Evolutionary conservation across 2,113 vertebrate genomes (phyloP).

Genomic region (Tursiops truncatus): DNA sequence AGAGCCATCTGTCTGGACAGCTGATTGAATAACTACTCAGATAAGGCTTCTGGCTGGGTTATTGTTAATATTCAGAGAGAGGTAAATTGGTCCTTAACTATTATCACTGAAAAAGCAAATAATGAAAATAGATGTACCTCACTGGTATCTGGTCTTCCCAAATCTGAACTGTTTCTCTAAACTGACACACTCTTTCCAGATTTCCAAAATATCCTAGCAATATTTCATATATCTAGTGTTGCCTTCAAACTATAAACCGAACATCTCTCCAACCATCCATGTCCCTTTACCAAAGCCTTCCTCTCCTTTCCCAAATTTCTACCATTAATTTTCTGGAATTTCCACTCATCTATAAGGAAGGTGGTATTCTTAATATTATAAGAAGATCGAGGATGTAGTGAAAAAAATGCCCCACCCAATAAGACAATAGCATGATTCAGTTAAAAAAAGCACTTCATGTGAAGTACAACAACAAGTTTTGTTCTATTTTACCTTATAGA

Average conservation of each 20-base stretch:
- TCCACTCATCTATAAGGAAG: not conserved
- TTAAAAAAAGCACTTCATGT: not conserved
- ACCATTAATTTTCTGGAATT: not conserved
- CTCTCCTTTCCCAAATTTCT: not conserved
- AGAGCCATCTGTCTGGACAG: not conserved
- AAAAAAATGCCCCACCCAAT: not conserved
- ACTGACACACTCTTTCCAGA: not conserved
- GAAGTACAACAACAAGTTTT: not conserved
- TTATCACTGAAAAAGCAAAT: not conserved
- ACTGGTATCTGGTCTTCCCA: not conserved
- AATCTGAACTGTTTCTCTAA: not conserved
- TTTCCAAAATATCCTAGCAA: not conserved
- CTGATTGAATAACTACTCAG: not conserved
- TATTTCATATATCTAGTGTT: not conserved
- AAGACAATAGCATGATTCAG: not conserved
- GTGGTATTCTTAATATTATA: not conserved
- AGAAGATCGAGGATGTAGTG: not conserved
- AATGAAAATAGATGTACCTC: not conserved
- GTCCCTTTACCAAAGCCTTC: not conserved
- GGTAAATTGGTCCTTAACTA: not conserved
- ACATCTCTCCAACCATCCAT: not conserved
- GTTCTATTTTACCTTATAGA: not conserved
- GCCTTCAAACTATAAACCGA: not conserved
- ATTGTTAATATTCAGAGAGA: not conserved
- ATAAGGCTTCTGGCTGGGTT: not conserved